These are phyloP conservation scores for Strigamia transsilvanica DNA, from an alignment of 2,888 invertebrate genomes.

Conservation along the genomic window DNA sequence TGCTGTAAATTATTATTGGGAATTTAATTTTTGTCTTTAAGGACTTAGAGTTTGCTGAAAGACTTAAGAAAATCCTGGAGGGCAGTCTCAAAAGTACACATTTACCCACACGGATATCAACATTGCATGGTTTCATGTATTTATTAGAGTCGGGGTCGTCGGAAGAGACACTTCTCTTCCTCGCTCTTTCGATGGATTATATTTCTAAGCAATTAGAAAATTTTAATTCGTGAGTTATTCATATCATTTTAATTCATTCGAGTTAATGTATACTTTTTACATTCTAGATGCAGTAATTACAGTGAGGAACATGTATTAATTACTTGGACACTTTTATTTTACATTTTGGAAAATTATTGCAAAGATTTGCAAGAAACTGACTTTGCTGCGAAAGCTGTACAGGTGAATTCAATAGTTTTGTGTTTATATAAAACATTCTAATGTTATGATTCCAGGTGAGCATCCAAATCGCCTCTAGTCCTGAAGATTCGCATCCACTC, in stretches of 20 bases:
- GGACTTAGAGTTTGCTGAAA: conserved; percentile 71
- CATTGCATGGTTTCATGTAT: conserved; percentile 74
- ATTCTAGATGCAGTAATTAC: conserved; percentile 59
- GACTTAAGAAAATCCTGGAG: conserved; percentile 71
- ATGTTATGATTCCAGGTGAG: conserved; percentile 53
- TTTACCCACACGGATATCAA: conserved; percentile 71
- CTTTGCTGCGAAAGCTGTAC: conserved; percentile 63
- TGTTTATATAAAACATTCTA: not conserved
- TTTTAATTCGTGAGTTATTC: conserved; percentile 61
- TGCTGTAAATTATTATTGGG: not conserved
- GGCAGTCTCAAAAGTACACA: conserved; percentile 71
- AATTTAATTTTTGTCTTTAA: conserved; percentile 58
- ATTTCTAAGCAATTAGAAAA: conserved; percentile 62
- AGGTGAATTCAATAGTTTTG: conserved; percentile 60
- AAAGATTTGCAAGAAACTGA: conserved; percentile 72
- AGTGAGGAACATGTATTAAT: conserved; percentile 73
- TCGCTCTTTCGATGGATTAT: conserved; percentile 64
- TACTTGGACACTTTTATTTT: conserved; percentile 79
- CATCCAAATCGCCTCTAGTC: conserved; percentile 56
- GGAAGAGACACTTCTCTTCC: conserved; percentile 61
- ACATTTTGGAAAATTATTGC: conserved; percentile 72
- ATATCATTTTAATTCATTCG: not conserved
- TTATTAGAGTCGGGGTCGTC: conserved; percentile 69
- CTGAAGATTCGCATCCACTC: conserved; percentile 54
- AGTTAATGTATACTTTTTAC: not conserved